Base-by-base conservation (phyloP, 2,113 vertebrate genomes). In the Eira barbara region DNA sequence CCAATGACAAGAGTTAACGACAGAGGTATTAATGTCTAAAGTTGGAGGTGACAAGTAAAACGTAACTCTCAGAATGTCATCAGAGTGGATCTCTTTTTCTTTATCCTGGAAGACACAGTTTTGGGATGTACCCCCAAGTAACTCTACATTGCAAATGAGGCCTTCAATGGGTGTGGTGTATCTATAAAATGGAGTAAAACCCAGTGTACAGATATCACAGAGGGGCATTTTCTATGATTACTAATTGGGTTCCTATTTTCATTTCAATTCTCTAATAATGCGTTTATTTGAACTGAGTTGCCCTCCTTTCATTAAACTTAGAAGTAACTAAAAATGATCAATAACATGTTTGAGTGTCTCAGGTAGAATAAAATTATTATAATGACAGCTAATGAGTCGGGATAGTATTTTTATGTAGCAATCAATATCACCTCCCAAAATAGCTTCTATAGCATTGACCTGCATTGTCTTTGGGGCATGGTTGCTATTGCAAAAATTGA, bases 271-370 rank as follows among this genome's bases (percentile, higher is more conserved):
- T 65, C 17, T 61, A 61, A 61, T 89, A 71, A 84, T 82, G 57
- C 52, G 18, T 71, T 95, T 92, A 76, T 85, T 89, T 96, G 34
- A 95, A 90, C 12, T 36, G 61, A 96, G 36, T 61, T 93, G 21
- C 25, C 23, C 31, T 97, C 89, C 45, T 61, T 91, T 90, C 15
- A 63, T 74, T 95, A 80, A 65, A 34, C 12, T 73, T 63, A 76
- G 6, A 65, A 10, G 12, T 91, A 78, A 29, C 65, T 94, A 74
- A 74, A 23, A 94, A 76, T 82, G 91, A 87, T 88, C 59, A 95
- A 67, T 84, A 67, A 91, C 31, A 85, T 55, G 17, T 57, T 91
- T 52, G 21, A 45, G 45, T 63, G 21, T 94, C 36, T 88, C 88
- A 88, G 61, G 25, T 80, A 79, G 92, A 86, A 47, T 89, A 65